Evolutionary conservation across 2,797 vertebrate species (phyloP), one percentile per base, ranked within the genome.

Genomic region (Pagetopsis macropterus): DNA sequence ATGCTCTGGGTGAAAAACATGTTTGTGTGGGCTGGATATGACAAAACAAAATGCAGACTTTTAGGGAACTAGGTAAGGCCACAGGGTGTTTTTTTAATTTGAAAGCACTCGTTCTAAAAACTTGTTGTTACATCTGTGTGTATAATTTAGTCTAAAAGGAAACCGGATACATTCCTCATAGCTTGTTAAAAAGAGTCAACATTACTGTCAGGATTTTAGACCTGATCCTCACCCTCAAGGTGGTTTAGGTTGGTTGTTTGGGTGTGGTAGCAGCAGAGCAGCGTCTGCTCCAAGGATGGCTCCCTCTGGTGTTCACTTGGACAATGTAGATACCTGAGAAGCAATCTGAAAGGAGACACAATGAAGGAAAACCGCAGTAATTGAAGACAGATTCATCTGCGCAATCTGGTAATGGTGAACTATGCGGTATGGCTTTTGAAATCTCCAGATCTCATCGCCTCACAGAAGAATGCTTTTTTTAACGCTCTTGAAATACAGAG

Each of bases 241-340:
- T 50, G 61, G 59, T 71, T 77, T 27, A 31, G 56, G 61, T 43
- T 63, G 79, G 70, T 68, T 70, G 54, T 40, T 23, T 27, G 69
- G 76, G 76, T 84, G 84, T 83, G 79, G 82, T 43, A 33, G 57
- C 49, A 70, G 44, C 52, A 71, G 57, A 21, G 33, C 2, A 3
- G 54, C 37, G 41, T 41, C 46, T 40, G 57, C 44, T 77, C 75
- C 51, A 9, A 10, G 48, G 21, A 72, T 55, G 66, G 83, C 89
- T 76, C 91, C 89, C 89, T 87, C 88, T 93, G 78, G 72, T 91
- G 90, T 80, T 80, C 52, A 77, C 41, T 54, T 48, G n/a, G 55
- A 44, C 48, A 49, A 64, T 6, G 54, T 3, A 57, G 11, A 17
- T 52, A 49, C 5, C 31, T 33, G 15, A 9, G 46, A 43, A n/a